A percentile compares a stretch with the other conserved stretches of the same genome.
Evolutionary conservation across 2,888 invertebrate species (phyloP).

Genomic region (Limulus polyphemus): DNA sequence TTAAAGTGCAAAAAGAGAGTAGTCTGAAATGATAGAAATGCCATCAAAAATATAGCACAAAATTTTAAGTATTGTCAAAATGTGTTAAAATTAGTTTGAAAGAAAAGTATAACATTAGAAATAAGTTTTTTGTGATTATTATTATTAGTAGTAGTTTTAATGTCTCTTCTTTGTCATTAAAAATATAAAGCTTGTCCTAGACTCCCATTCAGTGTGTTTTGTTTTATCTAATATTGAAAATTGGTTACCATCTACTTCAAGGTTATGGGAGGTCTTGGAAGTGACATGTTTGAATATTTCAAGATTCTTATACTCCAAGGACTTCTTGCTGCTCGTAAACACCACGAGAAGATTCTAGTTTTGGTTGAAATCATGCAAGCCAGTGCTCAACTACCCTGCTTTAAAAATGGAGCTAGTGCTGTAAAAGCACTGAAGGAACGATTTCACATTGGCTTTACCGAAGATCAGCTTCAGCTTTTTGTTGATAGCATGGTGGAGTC

Average conservation of each 20-base stretch:
- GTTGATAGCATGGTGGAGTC: slow-evolving; percentile 89
- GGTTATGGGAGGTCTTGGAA: slow-evolving; percentile 87
- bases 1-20: no score
- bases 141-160: no score
- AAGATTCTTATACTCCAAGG: slow-evolving; percentile 92
- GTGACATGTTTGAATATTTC: slow-evolving; percentile 96
- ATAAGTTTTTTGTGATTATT: no score
- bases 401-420: slow-evolving; percentile 82
- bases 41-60: no score
- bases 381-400: slow-evolving; percentile 90
- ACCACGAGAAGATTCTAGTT: slow-evolving; percentile 91
- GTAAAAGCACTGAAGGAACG: slow-evolving; percentile 82
- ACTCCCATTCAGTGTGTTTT: no score
- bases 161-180: no score
- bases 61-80: no score
- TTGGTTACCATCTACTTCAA: slow-evolving; percentile 27
- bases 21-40: no score
- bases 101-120: no score
- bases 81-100: no score
- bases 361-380: slow-evolving; percentile 96
- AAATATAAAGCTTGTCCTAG: no score
- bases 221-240: no score
- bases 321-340: slow-evolving; percentile 89
- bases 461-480: slow-evolving; percentile 80
- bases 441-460: slow-evolving; percentile 86